Conservation (phyloP, 2,888 invertebrate species). For the Chaitophorus viminalis region DNA sequence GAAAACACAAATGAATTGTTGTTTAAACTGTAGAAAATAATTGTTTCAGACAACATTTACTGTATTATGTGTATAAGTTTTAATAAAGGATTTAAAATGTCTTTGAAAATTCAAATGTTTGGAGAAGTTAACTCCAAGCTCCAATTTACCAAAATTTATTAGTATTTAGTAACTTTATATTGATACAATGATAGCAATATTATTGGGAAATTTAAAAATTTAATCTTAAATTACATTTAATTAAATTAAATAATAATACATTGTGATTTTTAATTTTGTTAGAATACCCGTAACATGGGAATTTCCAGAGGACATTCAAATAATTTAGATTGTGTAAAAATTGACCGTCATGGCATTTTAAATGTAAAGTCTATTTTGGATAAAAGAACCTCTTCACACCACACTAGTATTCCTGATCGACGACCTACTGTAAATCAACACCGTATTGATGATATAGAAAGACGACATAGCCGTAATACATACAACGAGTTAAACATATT, state of each 20-base stretch:
- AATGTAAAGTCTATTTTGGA: slow-evolving; percentile 57
- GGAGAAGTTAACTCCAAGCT: no score
- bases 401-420: slow-evolving; percentile 7
- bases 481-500: slow-evolving; percentile 49
- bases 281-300: neutral
- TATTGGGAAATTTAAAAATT: neutral
- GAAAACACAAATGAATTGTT: no score
- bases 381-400: slow-evolving; percentile 4
- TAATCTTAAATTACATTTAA: neutral
- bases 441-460: slow-evolving; percentile 5
- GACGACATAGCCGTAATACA: slow-evolving; percentile 48
- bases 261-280: neutral
- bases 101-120: no score
- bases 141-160: no score
- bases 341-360: slow-evolving; percentile 57
- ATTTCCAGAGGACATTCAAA: slow-evolving; percentile 35
- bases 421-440: slow-evolving; percentile 11
- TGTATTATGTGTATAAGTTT: no score
- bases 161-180: no score
- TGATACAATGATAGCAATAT: neutral
- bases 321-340: slow-evolving; percentile 49
- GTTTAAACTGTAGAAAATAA: no score
- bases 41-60: no score
- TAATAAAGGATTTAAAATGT: no score
- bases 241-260: neutral